phyloP scores from a whole-genome alignment of 1,140 invertebrate genomes.

The Mesaphorura yosii region DNA sequence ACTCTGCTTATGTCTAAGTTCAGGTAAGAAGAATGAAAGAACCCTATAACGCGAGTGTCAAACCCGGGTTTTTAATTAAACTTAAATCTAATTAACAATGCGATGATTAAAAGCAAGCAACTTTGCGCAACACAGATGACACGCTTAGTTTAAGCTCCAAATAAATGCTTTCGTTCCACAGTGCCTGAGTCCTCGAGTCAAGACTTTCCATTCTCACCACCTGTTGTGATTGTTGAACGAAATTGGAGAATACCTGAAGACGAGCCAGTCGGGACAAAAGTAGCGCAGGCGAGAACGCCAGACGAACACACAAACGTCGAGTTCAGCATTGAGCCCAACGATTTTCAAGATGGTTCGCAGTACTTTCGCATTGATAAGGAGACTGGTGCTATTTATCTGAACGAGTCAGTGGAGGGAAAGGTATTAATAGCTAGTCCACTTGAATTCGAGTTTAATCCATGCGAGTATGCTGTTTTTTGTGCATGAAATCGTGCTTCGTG shows the following conservation, averaged over 20 bases:
- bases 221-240: slow-evolving; percentile 7
- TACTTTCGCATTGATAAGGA: slow-evolving; percentile 53
- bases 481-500: no score
- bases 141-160: no score
- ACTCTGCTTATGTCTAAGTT: no score
- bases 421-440: slow-evolving; percentile 6
- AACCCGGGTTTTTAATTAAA: no score
- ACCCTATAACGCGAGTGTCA: no score
- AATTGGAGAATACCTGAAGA: slow-evolving; percentile 27
- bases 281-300: slow-evolving; percentile 2
- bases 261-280: slow-evolving; percentile 20
- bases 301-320: background rate
- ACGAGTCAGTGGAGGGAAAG: slow-evolving; percentile 41
- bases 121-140: no score
- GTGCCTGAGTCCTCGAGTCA: no score
- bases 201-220: slow-evolving; percentile 4
- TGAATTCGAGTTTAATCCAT: slow-evolving; percentile 1
- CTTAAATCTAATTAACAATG: no score
- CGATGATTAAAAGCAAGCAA: no score
- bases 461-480: no score
- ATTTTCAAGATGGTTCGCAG: slow-evolving; percentile 5
- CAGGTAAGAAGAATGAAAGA: no score
- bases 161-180: no score
- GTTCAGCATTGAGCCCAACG: slow-evolving; percentile 9
- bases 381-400: slow-evolving; percentile 55